phyloP scores from a whole-genome alignment of 1,140 invertebrate genomes.

The Ctenoplectra terminalis region DNA sequence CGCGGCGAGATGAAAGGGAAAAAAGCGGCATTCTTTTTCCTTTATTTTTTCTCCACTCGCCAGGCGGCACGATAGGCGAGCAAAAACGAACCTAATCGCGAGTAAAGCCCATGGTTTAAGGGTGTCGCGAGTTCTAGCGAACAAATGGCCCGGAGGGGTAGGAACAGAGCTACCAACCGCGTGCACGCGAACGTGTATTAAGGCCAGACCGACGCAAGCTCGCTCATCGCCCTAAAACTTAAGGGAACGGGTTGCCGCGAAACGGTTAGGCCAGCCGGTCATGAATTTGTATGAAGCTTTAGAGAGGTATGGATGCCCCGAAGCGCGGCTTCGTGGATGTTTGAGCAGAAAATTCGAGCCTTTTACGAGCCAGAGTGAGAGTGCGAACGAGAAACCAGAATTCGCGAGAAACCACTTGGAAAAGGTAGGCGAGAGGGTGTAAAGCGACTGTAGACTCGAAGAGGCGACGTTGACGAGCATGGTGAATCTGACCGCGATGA shows the following conservation, averaged over 20 bases:
- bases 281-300: conserved; percentile 70
- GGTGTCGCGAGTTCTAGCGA: conserved; percentile 24
- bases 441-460: too few relatives aligned
- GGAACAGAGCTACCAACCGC: neutral
- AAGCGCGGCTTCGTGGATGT: conserved; percentile 64
- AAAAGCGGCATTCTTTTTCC: neutral
- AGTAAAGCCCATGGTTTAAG: conserved; percentile 55
- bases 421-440: too few relatives aligned
- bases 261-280: conserved; percentile 53
- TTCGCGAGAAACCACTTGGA: conserved; percentile 6
- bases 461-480: neutral
- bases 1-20: neutral
- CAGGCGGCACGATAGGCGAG: neutral
- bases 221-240: conserved; percentile 57
- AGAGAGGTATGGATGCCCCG: conserved; percentile 56
- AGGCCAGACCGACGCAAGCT: conserved; percentile 5
- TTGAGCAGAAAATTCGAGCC: conserved; percentile 64
- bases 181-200: neutral
- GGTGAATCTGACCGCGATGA: conserved; percentile 9
- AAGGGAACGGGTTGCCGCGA: conserved; percentile 36
- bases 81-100: conserved; percentile 8
- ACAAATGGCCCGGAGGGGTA: conserved; percentile 2
- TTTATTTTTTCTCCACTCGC: neutral
- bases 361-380: conserved; percentile 53
- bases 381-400: neutral